phyloP scores from a whole-genome alignment of 1,140 invertebrate species.

The Acyrthosiphon pisum region DNA sequence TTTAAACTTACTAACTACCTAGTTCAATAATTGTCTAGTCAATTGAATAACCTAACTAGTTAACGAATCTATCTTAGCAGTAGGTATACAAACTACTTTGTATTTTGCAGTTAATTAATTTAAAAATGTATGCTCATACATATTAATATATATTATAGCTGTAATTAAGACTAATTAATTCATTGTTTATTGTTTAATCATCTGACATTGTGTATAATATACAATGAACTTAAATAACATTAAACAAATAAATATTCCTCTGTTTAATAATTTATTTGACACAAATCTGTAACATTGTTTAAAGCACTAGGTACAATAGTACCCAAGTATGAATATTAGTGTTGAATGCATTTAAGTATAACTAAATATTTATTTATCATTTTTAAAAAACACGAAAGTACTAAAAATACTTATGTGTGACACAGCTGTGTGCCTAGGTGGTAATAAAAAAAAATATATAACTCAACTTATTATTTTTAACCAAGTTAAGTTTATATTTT shows the following conservation, averaged over 20 bases:
- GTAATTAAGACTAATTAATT: no score
- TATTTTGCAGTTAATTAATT: not conserved
- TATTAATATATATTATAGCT: no score
- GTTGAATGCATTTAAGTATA: not conserved
- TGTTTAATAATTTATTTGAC: not conserved
- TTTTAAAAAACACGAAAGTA: not conserved
- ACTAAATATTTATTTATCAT: not conserved
- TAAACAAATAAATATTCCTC: not conserved
- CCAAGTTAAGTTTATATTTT: not conserved
- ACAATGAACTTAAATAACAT: no score
- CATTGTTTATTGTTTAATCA: no score
- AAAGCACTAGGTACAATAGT: not conserved
- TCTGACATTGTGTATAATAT: no score
- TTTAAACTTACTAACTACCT: not conserved
- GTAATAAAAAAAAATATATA: not conserved
- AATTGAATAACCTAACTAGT: not conserved
- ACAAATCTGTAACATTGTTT: not conserved
- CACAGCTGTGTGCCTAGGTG: not conserved
- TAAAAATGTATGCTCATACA: not conserved
- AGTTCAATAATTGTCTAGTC: no score
- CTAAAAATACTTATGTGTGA: not conserved
- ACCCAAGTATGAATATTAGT: not conserved
- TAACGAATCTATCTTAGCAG: not conserved
- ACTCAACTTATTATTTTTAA: not conserved
- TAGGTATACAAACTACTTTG: not conserved